Conservation (phyloP, 2,888 invertebrate species). For the Hirtodrosophila duncani region DNA sequence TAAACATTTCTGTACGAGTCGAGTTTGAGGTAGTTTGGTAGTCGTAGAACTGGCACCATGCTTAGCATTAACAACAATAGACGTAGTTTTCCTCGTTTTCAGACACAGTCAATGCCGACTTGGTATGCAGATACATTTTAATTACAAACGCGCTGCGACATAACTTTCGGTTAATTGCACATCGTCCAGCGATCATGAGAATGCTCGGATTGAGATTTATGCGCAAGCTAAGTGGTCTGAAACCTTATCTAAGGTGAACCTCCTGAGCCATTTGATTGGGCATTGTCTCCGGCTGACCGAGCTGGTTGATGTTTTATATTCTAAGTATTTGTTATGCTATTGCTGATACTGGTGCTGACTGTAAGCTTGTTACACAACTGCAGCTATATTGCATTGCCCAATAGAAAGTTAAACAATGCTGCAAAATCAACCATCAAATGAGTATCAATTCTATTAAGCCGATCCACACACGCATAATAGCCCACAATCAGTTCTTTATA, state of each 20-base stretch:
- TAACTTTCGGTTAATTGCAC: conserved; percentile 55
- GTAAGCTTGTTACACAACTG: not conserved
- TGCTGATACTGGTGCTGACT: not conserved
- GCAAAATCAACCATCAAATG: conserved; percentile 21
- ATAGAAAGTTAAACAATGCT: conserved; percentile 25
- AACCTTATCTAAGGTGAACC: not conserved
- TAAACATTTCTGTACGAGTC: conserved; percentile 62
- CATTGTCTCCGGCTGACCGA: too few relatives aligned
- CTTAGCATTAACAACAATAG: conserved; percentile 49
- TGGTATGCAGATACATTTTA: conserved; percentile 50
- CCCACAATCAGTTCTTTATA: conserved; percentile 43
- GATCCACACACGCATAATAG: not conserved
- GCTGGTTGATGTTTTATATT: not conserved
- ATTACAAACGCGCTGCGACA: conserved; percentile 61
- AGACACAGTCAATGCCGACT: too few relatives aligned
- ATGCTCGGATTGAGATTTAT: conserved; percentile 32
- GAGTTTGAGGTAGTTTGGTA: too few relatives aligned
- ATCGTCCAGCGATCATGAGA: conserved; percentile 15
- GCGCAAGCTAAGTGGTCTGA: conserved; percentile 39
- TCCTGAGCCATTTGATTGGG: conserved; percentile 24
- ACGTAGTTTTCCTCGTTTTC: too few relatives aligned
- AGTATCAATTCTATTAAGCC: not conserved
- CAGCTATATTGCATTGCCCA: conserved; percentile 1
- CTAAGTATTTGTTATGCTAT: not conserved
- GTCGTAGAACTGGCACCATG: conserved; percentile 33